These are phyloP conservation scores for Poeciliopsis presidionis DNA, from an alignment of 2,797 vertebrate species.

Conservation along the genomic window DNA sequence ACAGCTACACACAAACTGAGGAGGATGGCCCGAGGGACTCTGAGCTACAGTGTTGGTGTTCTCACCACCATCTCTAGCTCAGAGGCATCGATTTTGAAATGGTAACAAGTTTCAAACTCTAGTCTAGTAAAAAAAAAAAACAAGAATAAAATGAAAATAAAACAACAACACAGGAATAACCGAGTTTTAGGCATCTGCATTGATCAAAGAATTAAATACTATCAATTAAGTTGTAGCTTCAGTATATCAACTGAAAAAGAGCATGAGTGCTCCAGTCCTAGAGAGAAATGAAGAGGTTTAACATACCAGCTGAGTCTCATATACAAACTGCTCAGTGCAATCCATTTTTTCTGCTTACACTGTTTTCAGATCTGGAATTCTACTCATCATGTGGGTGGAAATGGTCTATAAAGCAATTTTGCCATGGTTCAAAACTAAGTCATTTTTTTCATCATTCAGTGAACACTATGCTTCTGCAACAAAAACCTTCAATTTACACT, in stretches of 20 bases:
- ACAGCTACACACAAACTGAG: not conserved
- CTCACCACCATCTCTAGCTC: not conserved
- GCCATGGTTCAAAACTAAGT: not conserved
- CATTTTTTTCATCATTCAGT: not conserved
- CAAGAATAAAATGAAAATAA: not conserved
- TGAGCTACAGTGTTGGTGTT: not conserved
- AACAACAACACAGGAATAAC: not conserved
- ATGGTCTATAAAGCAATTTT: not conserved
- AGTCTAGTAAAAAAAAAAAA: not conserved
- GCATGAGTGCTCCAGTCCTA: not conserved
- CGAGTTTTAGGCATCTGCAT: not conserved
- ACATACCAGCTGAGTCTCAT: not conserved
- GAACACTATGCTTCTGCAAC: not conserved
- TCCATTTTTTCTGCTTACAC: not conserved
- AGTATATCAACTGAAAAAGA: not conserved
- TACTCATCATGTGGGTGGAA: conserved; percentile 14
- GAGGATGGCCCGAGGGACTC: not conserved
- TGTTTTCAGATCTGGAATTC: conserved; percentile 9
- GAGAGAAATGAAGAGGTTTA: not conserved
- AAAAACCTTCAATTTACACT: not conserved
- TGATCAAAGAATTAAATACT: not conserved
- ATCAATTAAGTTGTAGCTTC: not conserved
- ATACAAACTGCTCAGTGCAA: not conserved
- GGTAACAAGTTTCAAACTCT: not conserved
- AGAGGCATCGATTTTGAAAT: not conserved